Percentiles rank a stretch among this genome's conserved stretches.
phyloP scores from a whole-genome alignment of 2,888 invertebrate species.

The Pseudolycoriella hygida region DNA sequence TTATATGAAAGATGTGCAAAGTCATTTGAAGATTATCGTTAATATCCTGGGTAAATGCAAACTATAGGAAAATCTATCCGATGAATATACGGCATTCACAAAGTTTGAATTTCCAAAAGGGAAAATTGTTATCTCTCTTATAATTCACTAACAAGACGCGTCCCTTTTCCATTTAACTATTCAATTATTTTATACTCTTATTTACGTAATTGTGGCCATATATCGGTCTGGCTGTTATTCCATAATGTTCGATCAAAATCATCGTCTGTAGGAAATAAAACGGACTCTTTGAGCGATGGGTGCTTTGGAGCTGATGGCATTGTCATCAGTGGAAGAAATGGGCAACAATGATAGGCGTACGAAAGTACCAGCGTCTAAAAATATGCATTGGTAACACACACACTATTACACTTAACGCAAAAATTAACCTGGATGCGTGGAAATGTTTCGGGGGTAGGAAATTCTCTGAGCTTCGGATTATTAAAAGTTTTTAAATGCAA shows the following conservation, averaged over 20 bases:
- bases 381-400: background rate
- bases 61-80: too few species aligned
- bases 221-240: slow-evolving; percentile 60
- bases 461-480: slow-evolving; percentile 71
- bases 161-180: too few species aligned
- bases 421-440: slow-evolving; percentile 48
- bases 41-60: too few species aligned
- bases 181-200: too few species aligned
- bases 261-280: slow-evolving; percentile 49
- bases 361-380: slow-evolving; percentile 60
- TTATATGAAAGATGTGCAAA: too few species aligned
- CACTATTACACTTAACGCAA: background rate
- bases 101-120: too few species aligned
- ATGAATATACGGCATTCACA: too few species aligned
- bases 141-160: too few species aligned
- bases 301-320: slow-evolving; percentile 30
- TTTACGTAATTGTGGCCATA: slow-evolving; percentile 69
- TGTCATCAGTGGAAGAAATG: slow-evolving; percentile 55
- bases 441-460: slow-evolving; percentile 73
- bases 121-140: too few species aligned
- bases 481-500: slow-evolving; percentile 82
- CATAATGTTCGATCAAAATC: slow-evolving; percentile 59
- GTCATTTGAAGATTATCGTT: too few species aligned
- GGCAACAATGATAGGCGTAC: slow-evolving; percentile 94
- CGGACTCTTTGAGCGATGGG: slow-evolving; percentile 38